These are phyloP conservation scores for Chloroceryle inda DNA, from an alignment of 2,797 vertebrate species.

Conservation along the genomic window DNA sequence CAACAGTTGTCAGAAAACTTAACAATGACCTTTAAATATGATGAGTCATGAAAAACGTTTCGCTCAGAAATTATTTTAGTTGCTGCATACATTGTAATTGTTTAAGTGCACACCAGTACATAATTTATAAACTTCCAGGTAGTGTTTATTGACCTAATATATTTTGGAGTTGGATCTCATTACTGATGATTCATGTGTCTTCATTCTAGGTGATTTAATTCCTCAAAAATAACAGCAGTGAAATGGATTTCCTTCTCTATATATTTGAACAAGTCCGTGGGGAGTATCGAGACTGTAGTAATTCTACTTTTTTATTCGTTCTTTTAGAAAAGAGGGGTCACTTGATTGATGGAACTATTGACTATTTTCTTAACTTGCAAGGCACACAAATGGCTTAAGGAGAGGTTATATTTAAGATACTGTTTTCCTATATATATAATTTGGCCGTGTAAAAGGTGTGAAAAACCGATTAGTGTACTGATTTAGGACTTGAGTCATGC, in stretches of 20 bases:
- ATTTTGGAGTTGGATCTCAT: background rate
- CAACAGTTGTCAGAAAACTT: background rate
- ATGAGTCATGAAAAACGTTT: background rate
- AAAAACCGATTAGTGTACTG: background rate
- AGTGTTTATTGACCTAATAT: background rate
- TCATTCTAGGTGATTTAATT: background rate
- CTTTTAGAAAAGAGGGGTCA: background rate
- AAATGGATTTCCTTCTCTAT: background rate
- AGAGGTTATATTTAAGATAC: background rate
- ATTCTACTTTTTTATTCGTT: background rate
- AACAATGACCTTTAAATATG: background rate
- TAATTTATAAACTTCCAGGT: background rate
- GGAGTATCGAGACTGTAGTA: background rate
- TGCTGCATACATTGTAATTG: background rate
- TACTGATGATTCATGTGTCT: background rate
- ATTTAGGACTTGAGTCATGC: background rate
- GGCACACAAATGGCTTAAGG: background rate
- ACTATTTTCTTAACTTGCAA: background rate
- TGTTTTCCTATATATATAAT: background rate
- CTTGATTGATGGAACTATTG: background rate
- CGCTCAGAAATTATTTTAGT: background rate
- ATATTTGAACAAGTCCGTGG: background rate
- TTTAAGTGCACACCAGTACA: background rate
- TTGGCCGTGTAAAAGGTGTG: background rate
- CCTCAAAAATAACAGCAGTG: background rate